These are phyloP conservation scores for Ceratitis capitata DNA, from an alignment of 1,140 invertebrate genomes.

Conservation along the genomic window DNA sequence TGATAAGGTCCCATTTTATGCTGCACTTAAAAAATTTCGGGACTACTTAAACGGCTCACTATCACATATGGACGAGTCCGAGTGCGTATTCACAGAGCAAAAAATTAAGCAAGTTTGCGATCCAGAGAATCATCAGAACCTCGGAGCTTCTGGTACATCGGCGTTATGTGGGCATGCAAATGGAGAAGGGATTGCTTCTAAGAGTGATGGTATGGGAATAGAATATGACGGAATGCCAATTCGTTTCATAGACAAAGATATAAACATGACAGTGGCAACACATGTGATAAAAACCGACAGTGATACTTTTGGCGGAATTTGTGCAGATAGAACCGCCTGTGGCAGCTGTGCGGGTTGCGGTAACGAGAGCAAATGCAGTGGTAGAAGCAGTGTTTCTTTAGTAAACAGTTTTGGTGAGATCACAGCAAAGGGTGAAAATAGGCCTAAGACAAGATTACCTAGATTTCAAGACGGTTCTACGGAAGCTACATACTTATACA, in stretches of 20 bases:
- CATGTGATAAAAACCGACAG: not conserved
- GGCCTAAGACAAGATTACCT: not conserved
- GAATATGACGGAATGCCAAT: not conserved
- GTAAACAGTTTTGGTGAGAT: not conserved
- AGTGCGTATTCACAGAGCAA: slow-evolving; percentile 89
- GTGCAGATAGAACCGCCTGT: not conserved
- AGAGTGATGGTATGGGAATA: not conserved
- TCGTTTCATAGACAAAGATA: not conserved
- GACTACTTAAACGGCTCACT: slow-evolving; percentile 94
- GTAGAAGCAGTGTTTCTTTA: not conserved
- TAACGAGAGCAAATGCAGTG: no score
- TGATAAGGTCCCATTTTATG: slow-evolving; percentile 97
- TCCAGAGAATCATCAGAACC: slow-evolving; percentile 64
- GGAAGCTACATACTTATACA: not conserved
- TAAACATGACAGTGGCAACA: not conserved
- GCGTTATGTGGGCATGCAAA: not conserved
- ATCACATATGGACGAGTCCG: slow-evolving; percentile 86
- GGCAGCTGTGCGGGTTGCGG: not conserved
- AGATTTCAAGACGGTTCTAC: not conserved
- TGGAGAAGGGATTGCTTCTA: not conserved
- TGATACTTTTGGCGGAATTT: not conserved
- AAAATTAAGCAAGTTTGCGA: slow-evolving; percentile 74
- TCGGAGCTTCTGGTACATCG: slow-evolving; percentile 35
- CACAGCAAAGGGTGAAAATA: not conserved
- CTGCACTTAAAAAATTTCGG: slow-evolving; percentile 91